Conservation (phyloP, 2,888 invertebrate genomes). For the Phymatocera aterrima region DNA sequence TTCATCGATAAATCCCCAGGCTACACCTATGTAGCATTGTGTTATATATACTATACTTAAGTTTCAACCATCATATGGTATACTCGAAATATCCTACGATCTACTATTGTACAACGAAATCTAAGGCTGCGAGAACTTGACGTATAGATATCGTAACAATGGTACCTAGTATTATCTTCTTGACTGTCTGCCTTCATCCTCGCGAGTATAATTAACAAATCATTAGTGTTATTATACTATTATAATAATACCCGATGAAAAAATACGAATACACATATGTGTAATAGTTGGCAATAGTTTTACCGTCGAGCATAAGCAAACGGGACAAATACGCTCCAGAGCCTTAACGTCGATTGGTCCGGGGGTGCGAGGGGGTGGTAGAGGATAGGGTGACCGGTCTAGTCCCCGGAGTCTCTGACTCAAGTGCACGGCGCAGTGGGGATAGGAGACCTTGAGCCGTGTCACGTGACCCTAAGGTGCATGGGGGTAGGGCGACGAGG, state of each 20-base stretch:
- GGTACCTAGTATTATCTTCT: not conserved
- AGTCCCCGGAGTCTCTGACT: constrained; percentile 49
- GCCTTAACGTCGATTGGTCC: constrained; percentile 38
- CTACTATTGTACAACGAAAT: not conserved
- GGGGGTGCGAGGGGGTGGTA: constrained; percentile 42
- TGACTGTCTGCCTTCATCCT: not conserved
- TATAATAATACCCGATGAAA: too few relatives aligned
- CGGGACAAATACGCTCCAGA: constrained; percentile 30
- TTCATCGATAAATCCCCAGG: constrained; percentile 14
- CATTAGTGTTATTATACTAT: not conserved
- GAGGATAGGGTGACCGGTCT: constrained; percentile 46
- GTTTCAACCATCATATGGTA: too few relatives aligned
- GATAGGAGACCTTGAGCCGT: constrained; percentile 77
- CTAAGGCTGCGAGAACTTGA: not conserved
- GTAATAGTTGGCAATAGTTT: constrained; percentile 26
- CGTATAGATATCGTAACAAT: not conserved
- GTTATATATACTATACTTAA: too few relatives aligned
- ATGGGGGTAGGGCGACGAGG: constrained; percentile 74
- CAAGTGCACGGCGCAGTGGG: constrained; percentile 63
- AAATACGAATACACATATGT: not conserved
- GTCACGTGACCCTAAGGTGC: constrained; percentile 76
- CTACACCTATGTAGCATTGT: not conserved
- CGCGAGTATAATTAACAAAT: not conserved
- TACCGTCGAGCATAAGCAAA: not conserved
- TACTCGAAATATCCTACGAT: not conserved